Conservation (phyloP, 2,888 invertebrate genomes). For the Blomia tropicalis region DNA sequence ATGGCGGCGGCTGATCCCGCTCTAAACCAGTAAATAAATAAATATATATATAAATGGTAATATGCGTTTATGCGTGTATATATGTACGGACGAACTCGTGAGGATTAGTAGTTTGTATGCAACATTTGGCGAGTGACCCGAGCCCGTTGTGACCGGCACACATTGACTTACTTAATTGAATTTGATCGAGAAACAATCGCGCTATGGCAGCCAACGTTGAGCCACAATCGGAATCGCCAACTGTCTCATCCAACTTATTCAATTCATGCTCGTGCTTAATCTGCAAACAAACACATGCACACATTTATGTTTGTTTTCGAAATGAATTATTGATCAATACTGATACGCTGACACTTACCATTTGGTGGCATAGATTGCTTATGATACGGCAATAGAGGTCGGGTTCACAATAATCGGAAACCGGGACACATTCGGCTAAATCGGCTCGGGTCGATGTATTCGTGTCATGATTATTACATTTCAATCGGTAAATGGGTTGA, state of each 20-base stretch:
- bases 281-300: background rate
- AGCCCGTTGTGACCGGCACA: background rate
- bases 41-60: background rate
- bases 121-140: conserved; percentile 4
- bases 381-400: background rate
- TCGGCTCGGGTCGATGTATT: background rate
- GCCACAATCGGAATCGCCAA: conserved; percentile 62
- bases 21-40: background rate
- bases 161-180: conserved; percentile 1
- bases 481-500: background rate
- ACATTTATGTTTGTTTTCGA: too few relatives aligned
- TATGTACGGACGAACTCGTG: too few relatives aligned
- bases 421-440: background rate
- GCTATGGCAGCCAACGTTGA: conserved; percentile 47
- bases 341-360: background rate
- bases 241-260: conserved; percentile 49
- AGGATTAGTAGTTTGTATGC: background rate
- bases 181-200: conserved; percentile 39
- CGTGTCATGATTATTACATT: background rate
- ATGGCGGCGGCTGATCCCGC: background rate
- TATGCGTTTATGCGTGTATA: too few relatives aligned
- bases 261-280: conserved; percentile 44
- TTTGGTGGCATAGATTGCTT: background rate
- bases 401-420: background rate
- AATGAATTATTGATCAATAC: conserved; percentile 3